A percentile compares a stretch with the other conserved stretches of the same genome.
These are phyloP conservation scores for Haemorhous mexicanus DNA, from an alignment of 2,113 vertebrate genomes.

Conservation along the genomic window DNA sequence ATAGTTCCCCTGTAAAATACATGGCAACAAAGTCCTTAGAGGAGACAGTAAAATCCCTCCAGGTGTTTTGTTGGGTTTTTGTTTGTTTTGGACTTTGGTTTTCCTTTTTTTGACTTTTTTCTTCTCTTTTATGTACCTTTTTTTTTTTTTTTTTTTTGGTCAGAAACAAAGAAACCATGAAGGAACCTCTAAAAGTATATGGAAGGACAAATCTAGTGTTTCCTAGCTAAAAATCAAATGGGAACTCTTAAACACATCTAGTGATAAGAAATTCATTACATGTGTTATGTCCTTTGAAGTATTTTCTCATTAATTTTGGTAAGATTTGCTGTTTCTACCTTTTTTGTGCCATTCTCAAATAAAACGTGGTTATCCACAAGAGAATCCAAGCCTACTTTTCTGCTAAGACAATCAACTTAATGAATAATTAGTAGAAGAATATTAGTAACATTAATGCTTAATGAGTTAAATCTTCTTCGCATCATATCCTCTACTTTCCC, in stretches of 20 bases:
- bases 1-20: neutral
- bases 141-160: neutral
- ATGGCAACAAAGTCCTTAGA: neutral
- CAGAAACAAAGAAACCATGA: neutral
- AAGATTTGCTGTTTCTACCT: neutral
- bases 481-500: constrained; percentile 21
- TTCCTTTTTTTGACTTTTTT: neutral
- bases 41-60: no score
- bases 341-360: neutral
- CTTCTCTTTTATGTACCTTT: neutral
- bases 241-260: neutral
- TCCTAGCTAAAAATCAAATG: neutral
- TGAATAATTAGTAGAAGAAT: constrained; percentile 55
- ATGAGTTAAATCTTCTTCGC: constrained; percentile 53
- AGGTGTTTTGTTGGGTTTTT: neutral
- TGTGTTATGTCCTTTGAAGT: neutral
- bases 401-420: constrained; percentile 40
- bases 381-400: constrained; percentile 16
- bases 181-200: neutral
- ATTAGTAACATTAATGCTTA: constrained; percentile 54
- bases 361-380: constrained; percentile 20
- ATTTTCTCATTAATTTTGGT: neutral
- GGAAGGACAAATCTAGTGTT: neutral
- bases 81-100: neutral
- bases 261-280: neutral